phyloP scores from a whole-genome alignment of 2,797 vertebrate genomes.

The Periophthalmus magnuspinnatus region DNA sequence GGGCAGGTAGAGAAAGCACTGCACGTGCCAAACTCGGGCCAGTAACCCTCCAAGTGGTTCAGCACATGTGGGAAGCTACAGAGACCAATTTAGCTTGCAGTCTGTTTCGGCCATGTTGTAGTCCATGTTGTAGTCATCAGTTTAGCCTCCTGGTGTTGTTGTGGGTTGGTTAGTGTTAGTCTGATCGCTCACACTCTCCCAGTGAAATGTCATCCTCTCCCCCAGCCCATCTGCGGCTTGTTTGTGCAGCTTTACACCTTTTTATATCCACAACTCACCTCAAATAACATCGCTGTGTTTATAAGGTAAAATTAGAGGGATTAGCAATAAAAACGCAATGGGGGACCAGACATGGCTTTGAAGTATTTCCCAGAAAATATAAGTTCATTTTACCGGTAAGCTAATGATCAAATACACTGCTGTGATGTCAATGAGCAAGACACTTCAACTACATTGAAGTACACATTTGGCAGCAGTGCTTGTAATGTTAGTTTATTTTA shows the following conservation, averaged over 20 bases:
- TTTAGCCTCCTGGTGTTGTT: conserved; percentile 58
- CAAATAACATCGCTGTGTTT: conserved; percentile 3
- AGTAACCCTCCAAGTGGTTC: conserved; percentile 33
- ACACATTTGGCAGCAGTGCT: too few species aligned
- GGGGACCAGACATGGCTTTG: background rate
- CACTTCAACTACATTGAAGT: background rate
- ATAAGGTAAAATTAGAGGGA: background rate
- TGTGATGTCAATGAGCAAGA: background rate
- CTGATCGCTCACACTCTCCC: conserved; percentile 31
- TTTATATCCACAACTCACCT: conserved; percentile 18
- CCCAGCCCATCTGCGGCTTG: conserved; percentile 68
- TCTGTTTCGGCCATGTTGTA: conserved; percentile 48
- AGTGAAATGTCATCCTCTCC: conserved; percentile 63
- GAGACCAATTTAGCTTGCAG: conserved; percentile 64
- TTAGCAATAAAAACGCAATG: background rate
- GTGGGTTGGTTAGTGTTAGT: conserved; percentile 63
- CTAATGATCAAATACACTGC: background rate
- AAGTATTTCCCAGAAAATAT: conserved; percentile 4
- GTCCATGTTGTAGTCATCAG: conserved; percentile 50
- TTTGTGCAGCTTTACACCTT: conserved; percentile 43
- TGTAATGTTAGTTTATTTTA: too few species aligned
- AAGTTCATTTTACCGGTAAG: background rate
- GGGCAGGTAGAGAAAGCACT: background rate
- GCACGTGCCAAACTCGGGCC: conserved; percentile 42
- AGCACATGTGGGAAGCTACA: conserved; percentile 63